These are phyloP conservation scores for Microtus pennsylvanicus DNA, from an alignment of 2,113 vertebrate species.

Conservation along the genomic window DNA sequence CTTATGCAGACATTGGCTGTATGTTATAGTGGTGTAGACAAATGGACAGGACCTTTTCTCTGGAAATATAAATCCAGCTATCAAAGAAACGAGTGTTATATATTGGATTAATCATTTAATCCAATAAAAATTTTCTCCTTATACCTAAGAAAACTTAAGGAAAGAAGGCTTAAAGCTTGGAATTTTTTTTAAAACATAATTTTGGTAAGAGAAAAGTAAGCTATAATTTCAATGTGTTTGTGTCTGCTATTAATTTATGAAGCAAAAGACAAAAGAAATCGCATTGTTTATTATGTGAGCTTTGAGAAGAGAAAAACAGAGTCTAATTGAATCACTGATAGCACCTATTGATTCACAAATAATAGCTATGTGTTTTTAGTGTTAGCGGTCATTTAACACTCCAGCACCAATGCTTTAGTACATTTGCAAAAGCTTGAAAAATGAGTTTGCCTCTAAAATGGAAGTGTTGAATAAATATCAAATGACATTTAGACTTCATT, in stretches of 20 bases:
- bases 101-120: neutral
- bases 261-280: neutral
- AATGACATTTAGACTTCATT: slow-evolving; percentile 69
- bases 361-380: neutral
- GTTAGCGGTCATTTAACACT: slow-evolving; percentile 55
- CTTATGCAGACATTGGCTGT: neutral
- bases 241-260: neutral
- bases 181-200: neutral
- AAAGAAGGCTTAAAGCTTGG: neutral
- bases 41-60: neutral
- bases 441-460: slow-evolving; percentile 52
- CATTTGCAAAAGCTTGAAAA: slow-evolving; percentile 60
- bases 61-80: neutral
- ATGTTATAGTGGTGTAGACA: neutral
- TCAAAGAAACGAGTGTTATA: neutral
- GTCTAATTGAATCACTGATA: neutral
- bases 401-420: slow-evolving; percentile 25
- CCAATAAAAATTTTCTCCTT: neutral
- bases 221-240: neutral
- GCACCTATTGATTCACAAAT: neutral
- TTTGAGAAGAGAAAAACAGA: neutral
- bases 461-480: slow-evolving; percentile 63
- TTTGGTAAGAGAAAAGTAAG: slow-evolving; percentile 9
- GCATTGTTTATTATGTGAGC: neutral
- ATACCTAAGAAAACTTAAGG: neutral